Conservation (phyloP, 2,888 invertebrate genomes). For the Diarsia mendica region DNA sequence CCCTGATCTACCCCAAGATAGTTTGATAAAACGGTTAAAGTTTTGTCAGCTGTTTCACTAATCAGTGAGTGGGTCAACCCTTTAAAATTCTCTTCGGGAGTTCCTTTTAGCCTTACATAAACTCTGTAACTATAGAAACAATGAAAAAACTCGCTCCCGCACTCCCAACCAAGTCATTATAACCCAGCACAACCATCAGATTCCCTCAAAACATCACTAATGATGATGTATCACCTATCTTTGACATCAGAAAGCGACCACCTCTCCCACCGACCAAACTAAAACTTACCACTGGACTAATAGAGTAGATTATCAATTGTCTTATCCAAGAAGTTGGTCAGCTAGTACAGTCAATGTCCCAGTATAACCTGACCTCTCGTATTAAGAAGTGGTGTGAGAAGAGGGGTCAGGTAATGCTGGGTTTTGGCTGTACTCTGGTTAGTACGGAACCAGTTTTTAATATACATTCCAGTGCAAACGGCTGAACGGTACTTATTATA, state of each 20-base stretch:
- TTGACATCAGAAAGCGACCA: slow-evolving; percentile 54
- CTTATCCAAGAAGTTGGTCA: slow-evolving; percentile 65
- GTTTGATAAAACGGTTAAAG: neutral
- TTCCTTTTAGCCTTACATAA: neutral
- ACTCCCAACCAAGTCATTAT: slow-evolving; percentile 15
- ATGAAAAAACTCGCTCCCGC: slow-evolving; percentile 34
- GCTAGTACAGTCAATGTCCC: slow-evolving; percentile 53
- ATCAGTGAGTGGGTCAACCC: neutral
- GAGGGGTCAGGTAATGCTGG: too few species aligned
- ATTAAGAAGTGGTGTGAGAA: too few species aligned
- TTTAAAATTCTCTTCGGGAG: neutral
- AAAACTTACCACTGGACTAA: slow-evolving; percentile 10
- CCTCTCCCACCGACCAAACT: slow-evolving; percentile 1
- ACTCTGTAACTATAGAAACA: slow-evolving; percentile 20
- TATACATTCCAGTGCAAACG: slow-evolving; percentile 75
- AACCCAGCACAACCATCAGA: slow-evolving; percentile 31
- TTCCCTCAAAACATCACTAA: slow-evolving; percentile 51
- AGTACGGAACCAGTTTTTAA: slow-evolving; percentile 81
- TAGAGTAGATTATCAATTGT: slow-evolving; percentile 48
- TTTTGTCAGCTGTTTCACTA: neutral
- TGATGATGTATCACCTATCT: slow-evolving; percentile 63
- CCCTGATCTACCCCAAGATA: neutral
- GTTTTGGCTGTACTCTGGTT: slow-evolving; percentile 69
- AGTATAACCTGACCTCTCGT: too few species aligned
- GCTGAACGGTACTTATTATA: slow-evolving; percentile 72